These are phyloP conservation scores for Minunthozetes semirufus DNA, from an alignment of 2,888 invertebrate genomes.

Conservation along the genomic window DNA sequence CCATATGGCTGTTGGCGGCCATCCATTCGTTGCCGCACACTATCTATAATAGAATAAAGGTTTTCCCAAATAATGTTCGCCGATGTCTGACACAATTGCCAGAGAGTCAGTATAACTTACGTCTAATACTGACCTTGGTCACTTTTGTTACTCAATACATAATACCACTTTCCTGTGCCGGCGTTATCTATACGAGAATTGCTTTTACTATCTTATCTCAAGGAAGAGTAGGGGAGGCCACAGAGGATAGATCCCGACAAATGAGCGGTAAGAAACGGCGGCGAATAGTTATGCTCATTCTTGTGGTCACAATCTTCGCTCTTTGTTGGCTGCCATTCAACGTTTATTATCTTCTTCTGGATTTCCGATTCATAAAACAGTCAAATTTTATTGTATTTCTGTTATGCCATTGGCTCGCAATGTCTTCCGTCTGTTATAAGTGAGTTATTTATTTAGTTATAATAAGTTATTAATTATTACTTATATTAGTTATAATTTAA, in stretches of 20 bases:
- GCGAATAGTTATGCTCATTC: slow-evolving; percentile 74
- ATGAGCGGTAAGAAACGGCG: slow-evolving; percentile 1
- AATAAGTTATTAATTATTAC: not conserved
- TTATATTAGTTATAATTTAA: too few relatives aligned
- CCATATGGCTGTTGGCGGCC: slow-evolving; percentile 38
- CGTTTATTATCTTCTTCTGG: slow-evolving; percentile 68
- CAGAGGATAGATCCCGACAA: slow-evolving; percentile 48
- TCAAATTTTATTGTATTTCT: slow-evolving; percentile 46
- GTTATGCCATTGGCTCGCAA: slow-evolving; percentile 51
- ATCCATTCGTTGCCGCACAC: slow-evolving; percentile 36
- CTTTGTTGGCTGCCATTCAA: slow-evolving; percentile 95
- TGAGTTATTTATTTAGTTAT: not conserved
- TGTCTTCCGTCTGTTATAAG: slow-evolving; percentile 51
- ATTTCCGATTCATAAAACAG: slow-evolving; percentile 43
- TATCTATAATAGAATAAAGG: slow-evolving; percentile 32
- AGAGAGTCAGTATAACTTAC: slow-evolving; percentile 21
- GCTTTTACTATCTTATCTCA: slow-evolving; percentile 47
- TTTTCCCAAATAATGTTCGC: not conserved
- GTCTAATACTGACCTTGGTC: slow-evolving; percentile 37
- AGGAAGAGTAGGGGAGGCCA: slow-evolving; percentile 48
- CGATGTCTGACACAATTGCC: slow-evolving; percentile 38
- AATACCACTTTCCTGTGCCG: slow-evolving; percentile 48
- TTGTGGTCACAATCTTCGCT: slow-evolving; percentile 86
- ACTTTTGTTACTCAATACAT: slow-evolving; percentile 50
- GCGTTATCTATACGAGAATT: slow-evolving; percentile 48